phyloP scores from a whole-genome alignment of 2,113 vertebrate genomes.

The Oplegnathus fasciatus region DNA sequence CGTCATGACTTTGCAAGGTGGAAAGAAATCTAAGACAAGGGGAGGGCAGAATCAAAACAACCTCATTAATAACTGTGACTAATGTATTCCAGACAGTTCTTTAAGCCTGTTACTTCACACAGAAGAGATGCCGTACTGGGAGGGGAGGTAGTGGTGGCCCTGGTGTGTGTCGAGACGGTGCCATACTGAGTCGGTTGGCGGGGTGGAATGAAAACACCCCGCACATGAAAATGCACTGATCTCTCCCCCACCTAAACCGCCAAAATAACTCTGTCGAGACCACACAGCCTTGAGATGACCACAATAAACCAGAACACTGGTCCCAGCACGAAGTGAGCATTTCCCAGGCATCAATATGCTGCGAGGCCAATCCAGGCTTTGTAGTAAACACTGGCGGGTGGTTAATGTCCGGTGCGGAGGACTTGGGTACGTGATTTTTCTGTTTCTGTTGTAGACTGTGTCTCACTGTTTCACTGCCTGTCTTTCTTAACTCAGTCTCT shows the following conservation, averaged over 20 bases:
- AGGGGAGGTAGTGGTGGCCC: conserved; percentile 48
- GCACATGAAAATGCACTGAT: conserved; percentile 61
- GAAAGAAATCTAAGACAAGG: conserved; percentile 52
- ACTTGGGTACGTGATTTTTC: conserved; percentile 51
- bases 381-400: conserved; percentile 72
- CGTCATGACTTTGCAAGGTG: conserved; percentile 52
- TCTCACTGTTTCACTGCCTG: conserved; percentile 24
- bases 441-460: conserved; percentile 29
- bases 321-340: conserved; percentile 74
- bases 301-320: conserved; percentile 75
- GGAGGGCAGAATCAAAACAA: conserved; percentile 71
- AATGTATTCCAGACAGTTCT: conserved; percentile 81
- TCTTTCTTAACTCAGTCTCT: conserved; percentile 14
- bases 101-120: conserved; percentile 66
- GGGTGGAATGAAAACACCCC: conserved; percentile 69
- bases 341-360: conserved; percentile 68
- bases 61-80: conserved; percentile 80
- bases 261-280: conserved; percentile 68
- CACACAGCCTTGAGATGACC: conserved; percentile 75
- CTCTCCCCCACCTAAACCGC: conserved; percentile 48
- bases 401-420: conserved; percentile 59
- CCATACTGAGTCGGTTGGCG: conserved; percentile 67
- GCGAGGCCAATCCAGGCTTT: conserved; percentile 63
- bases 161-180: conserved; percentile 70
- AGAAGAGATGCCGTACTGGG: conserved; percentile 41